These are phyloP conservation scores for Scartelaos histophorus DNA, from an alignment of 2,113 vertebrate species.

Conservation along the genomic window DNA sequence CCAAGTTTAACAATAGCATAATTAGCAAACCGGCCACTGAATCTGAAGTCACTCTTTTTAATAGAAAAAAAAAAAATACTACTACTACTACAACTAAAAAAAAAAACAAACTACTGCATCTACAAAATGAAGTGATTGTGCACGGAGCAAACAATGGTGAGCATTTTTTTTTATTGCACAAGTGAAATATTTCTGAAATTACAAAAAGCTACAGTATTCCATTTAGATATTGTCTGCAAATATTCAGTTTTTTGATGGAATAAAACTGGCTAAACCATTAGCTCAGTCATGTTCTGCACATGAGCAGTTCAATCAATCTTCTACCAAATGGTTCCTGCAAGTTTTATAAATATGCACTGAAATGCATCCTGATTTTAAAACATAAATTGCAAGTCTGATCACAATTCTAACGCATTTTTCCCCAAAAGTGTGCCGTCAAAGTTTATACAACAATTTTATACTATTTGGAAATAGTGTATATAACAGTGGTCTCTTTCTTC, in stretches of 20 bases:
- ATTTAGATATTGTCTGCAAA: no score
- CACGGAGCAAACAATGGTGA: not conserved
- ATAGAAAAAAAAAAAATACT: not conserved
- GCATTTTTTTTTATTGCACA: not conserved
- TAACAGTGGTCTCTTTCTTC: not conserved
- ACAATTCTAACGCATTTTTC: not conserved
- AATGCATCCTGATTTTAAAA: not conserved
- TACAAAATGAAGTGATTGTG: not conserved
- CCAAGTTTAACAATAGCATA: no score
- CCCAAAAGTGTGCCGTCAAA: not conserved
- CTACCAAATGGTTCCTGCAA: no score
- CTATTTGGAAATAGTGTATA: not conserved
- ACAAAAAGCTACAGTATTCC: no score
- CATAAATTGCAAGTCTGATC: not conserved
- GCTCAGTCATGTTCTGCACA: no score
- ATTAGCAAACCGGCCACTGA: not conserved
- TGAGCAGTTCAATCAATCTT: no score
- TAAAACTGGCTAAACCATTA: no score
- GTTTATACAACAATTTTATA: not conserved
- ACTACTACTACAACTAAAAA: no score
- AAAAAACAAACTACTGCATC: no score
- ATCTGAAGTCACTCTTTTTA: not conserved
- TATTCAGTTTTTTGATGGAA: no score
- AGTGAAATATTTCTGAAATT: not conserved
- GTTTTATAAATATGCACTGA: no score